Evolutionary conservation across 2,113 vertebrate genomes (phyloP).

Genomic region (Phalacrocorax carbo): DNA sequence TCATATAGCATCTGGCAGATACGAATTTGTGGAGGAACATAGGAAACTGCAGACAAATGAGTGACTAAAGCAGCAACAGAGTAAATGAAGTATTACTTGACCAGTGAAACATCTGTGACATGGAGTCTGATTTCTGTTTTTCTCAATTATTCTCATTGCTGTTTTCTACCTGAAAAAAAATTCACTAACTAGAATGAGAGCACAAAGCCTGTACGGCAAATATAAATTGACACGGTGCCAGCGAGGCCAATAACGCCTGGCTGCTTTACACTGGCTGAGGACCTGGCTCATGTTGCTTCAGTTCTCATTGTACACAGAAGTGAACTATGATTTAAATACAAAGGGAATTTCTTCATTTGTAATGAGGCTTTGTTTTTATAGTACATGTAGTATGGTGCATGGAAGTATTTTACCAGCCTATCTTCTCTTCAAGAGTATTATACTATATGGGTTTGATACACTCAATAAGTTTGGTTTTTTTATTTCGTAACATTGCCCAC

Average conservation of each 20-base stretch:
- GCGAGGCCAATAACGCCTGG: background rate
- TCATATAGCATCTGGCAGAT: background rate
- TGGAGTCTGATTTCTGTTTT: background rate
- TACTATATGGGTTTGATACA: background rate
- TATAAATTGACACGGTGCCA: background rate
- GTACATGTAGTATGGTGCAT: background rate
- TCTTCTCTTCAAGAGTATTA: background rate
- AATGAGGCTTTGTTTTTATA: background rate
- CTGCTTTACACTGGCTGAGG: background rate
- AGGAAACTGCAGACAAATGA: background rate
- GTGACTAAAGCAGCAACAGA: background rate
- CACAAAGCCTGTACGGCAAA: background rate
- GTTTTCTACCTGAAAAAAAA: background rate
- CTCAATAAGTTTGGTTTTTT: background rate
- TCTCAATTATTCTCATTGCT: background rate
- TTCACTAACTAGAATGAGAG: background rate
- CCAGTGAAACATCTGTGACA: background rate
- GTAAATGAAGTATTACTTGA: background rate
- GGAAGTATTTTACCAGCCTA: background rate
- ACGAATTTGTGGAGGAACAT: background rate
- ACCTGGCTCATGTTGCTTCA: background rate
- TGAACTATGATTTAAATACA: background rate
- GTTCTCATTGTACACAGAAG: background rate
- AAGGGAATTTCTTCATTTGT: background rate
- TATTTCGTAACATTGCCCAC: background rate